A percentile compares a stretch with the other conserved stretches of the same genome.
Conservation (phyloP, 2,797 vertebrate species). For the Orestias chungarensis region DNA sequence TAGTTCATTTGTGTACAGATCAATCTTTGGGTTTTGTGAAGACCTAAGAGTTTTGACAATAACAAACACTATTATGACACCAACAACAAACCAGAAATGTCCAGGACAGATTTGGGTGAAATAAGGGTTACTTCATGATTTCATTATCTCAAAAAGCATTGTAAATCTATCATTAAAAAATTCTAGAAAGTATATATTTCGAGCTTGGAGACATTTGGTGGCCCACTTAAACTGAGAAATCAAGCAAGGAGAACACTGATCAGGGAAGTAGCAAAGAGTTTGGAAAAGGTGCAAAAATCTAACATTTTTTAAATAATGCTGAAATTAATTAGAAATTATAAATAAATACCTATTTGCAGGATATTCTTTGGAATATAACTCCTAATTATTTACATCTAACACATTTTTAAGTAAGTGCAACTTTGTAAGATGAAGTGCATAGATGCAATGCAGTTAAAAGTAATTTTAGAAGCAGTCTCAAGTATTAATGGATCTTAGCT, state of each 20-base stretch:
- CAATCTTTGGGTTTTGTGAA: neutral
- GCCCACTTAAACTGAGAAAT: neutral
- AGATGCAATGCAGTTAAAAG: too few species aligned
- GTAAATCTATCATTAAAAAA: neutral
- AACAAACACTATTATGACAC: neutral
- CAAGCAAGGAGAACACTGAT: neutral
- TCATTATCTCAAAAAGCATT: neutral
- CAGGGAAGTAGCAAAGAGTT: neutral
- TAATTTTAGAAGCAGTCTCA: too few species aligned
- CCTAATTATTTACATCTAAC: too few species aligned
- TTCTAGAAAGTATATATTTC: neutral
- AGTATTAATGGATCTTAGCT: too few species aligned
- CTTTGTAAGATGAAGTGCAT: too few species aligned
- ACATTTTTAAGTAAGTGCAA: too few species aligned
- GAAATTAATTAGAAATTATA: too few species aligned
- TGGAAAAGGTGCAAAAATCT: neutral
- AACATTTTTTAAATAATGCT: too few species aligned
- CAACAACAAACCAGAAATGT: neutral
- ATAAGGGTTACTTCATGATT: neutral
- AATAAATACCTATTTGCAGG: too few species aligned
- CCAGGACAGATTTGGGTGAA: neutral
- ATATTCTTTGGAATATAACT: too few species aligned
- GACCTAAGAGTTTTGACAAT: neutral
- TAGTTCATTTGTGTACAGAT: neutral
- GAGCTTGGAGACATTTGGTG: neutral